These are phyloP conservation scores for Stenolophus ochropezus DNA, from an alignment of 2,888 invertebrate species.

Conservation along the genomic window DNA sequence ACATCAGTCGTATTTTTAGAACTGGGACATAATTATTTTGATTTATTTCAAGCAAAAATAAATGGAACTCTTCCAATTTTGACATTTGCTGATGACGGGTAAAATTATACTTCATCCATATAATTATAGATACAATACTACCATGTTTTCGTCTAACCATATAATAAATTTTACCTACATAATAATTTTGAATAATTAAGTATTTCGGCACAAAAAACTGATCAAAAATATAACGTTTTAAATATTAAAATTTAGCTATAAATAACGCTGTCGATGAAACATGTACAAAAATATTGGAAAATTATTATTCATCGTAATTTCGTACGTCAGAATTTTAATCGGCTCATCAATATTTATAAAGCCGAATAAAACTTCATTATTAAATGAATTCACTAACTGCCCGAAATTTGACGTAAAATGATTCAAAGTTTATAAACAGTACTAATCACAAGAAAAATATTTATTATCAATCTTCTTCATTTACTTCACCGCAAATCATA, in stretches of 20 bases:
- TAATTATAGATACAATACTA: slow-evolving; percentile 2
- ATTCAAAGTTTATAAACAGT: too few species aligned
- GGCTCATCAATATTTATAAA: slow-evolving; percentile 32
- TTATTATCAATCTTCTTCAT: too few species aligned
- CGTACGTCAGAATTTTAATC: slow-evolving; percentile 31
- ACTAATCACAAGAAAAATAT: too few species aligned
- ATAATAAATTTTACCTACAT: slow-evolving; percentile 34
- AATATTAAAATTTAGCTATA: slow-evolving; percentile 9
- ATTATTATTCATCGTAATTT: slow-evolving; percentile 44
- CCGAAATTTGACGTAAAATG: neutral
- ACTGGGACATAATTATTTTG: neutral
- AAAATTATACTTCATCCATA: neutral
- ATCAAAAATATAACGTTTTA: slow-evolving; percentile 8
- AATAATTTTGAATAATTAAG: slow-evolving; percentile 31
- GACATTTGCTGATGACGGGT: neutral
- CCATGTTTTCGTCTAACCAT: neutral
- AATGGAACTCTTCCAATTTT: neutral
- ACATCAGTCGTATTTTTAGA: neutral
- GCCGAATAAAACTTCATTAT: slow-evolving; percentile 27
- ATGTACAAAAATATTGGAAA: slow-evolving; percentile 21
- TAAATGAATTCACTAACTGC: slow-evolving; percentile 20
- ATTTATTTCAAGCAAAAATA: neutral
- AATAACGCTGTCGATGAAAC: slow-evolving; percentile 8
- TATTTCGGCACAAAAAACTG: slow-evolving; percentile 5
- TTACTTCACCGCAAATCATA: neutral